Evolutionary conservation across 2,113 vertebrate genomes (phyloP).

Genomic region (Rhegmatorhina hoffmannsi): DNA sequence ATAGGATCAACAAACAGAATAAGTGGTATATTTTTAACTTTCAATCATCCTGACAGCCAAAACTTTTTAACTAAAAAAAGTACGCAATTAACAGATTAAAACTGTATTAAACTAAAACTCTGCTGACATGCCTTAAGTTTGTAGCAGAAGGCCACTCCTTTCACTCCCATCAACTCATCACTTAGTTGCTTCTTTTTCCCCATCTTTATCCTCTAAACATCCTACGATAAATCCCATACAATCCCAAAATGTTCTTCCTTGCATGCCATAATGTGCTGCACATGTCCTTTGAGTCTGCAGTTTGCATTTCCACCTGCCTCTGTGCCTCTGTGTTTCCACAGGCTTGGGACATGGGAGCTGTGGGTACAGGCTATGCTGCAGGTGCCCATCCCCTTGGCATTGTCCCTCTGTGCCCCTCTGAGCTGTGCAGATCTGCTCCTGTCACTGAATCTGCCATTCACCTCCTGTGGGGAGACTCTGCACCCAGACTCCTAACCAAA

Average conservation of each 20-base stretch:
- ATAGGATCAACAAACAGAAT: neutral
- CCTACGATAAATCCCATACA: neutral
- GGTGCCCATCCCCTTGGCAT: fast-evolving
- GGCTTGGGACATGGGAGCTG: neutral
- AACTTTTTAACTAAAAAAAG: neutral
- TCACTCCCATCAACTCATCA: neutral
- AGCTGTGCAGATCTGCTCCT: neutral
- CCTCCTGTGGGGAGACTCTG: neutral
- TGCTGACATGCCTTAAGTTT: neutral
- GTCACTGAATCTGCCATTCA: neutral
- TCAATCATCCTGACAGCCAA: neutral
- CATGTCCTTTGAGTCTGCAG: neutral
- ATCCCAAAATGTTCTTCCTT: neutral
- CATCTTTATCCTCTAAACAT: neutral
- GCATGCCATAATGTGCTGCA: neutral
- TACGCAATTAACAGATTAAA: neutral
- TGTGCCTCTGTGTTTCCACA: neutral
- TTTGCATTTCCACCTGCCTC: neutral
- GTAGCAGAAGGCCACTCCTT: neutral
- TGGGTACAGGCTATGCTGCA: neutral
- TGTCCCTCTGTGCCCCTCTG: neutral
- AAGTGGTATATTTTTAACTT: neutral
- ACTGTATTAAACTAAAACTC: neutral
- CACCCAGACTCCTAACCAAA: neutral
- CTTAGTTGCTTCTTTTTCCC: neutral